Evolutionary conservation across 2,888 invertebrate species (phyloP).

Genomic region (Osmoderma eremita): DNA sequence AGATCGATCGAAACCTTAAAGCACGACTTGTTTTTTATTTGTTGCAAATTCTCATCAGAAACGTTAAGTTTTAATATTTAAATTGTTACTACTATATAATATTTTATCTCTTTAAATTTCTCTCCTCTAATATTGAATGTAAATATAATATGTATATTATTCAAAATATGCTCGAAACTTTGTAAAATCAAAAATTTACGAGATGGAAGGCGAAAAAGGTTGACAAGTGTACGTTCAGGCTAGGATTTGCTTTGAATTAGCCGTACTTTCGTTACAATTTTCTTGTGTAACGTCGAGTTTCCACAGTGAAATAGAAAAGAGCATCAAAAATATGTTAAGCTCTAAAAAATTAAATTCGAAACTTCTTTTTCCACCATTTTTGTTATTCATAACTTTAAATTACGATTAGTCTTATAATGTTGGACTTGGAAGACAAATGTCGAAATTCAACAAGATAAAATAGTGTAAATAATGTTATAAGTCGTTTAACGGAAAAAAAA

Average conservation of each 20-base stretch:
- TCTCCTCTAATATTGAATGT: background rate
- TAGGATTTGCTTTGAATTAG: background rate
- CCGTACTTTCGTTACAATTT: background rate
- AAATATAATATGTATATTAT: conserved; percentile 18
- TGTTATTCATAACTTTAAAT: no score
- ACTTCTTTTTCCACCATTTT: no score
- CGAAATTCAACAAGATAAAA: no score
- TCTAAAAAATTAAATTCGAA: no score
- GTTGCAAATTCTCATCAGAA: conserved; percentile 28
- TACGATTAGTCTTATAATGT: no score
- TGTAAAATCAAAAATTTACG: conserved; percentile 19
- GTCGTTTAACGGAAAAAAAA: no score
- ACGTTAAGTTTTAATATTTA: conserved; percentile 32
- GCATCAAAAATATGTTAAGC: no score
- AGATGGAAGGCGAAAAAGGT: conserved; percentile 18
- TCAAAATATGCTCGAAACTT: conserved; percentile 27
- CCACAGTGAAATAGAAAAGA: no score
- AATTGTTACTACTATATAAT: conserved; percentile 24
- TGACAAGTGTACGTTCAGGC: background rate
- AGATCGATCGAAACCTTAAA: conserved; percentile 44
- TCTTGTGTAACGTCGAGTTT: background rate
- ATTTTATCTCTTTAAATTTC: conserved; percentile 14
- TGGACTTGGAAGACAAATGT: no score
- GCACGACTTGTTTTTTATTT: conserved; percentile 47
- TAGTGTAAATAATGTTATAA: no score